Conservation (phyloP, 2,888 invertebrate species). For the Xylocampa areola region DNA sequence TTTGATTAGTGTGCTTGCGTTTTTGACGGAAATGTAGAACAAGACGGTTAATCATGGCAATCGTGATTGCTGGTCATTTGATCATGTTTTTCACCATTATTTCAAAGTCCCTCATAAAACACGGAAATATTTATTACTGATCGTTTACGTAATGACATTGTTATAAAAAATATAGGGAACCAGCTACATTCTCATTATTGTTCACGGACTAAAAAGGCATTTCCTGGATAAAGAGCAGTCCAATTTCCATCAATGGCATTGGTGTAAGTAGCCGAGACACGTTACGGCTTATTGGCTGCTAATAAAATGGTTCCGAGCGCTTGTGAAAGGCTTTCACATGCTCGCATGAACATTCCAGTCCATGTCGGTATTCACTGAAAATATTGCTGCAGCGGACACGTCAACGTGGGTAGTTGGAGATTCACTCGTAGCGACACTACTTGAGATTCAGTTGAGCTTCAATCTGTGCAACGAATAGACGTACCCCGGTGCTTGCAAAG, state of each 20-base stretch:
- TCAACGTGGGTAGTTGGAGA: slow-evolving; percentile 63
- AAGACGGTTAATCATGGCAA: not conserved
- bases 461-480: slow-evolving; percentile 55
- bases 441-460: slow-evolving; percentile 61
- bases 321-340: slow-evolving; percentile 68
- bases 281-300: slow-evolving; percentile 69
- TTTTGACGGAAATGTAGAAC: slow-evolving; percentile 4
- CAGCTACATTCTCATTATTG: slow-evolving; percentile 22
- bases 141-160: slow-evolving; percentile 3
- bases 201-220: slow-evolving; percentile 28
- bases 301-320: slow-evolving; percentile 70
- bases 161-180: slow-evolving; percentile 11
- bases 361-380: slow-evolving; percentile 68
- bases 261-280: slow-evolving; percentile 49
- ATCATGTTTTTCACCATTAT: not conserved
- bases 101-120: not conserved
- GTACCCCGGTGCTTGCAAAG: slow-evolving; percentile 54
- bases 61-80: slow-evolving; percentile 18
- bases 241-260: slow-evolving; percentile 52
- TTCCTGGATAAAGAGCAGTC: slow-evolving; percentile 38
- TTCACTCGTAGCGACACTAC: slow-evolving; percentile 43
- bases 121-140: not conserved
- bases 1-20: slow-evolving; percentile 12
- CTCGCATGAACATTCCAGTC: slow-evolving; percentile 65
- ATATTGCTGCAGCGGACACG: slow-evolving; percentile 58